phyloP scores from a whole-genome alignment of 2,113 vertebrate species.

The Tricholaema leucomelas region DNA sequence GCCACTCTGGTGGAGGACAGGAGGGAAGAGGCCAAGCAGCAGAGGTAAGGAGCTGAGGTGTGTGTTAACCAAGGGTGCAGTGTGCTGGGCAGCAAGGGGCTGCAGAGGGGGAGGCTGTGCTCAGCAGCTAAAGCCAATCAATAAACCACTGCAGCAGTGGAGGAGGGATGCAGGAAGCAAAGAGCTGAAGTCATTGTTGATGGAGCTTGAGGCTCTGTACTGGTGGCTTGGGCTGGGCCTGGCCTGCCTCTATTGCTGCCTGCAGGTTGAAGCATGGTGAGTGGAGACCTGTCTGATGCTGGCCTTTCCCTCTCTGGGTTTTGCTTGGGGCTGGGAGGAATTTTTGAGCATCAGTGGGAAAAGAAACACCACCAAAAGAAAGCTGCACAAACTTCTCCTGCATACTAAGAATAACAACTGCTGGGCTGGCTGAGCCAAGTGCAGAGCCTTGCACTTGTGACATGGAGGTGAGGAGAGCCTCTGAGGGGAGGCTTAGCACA shows the following conservation, averaged over 20 bases:
- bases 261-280: rapidly evolving
- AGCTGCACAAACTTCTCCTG: neutral
- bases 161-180: neutral
- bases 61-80: too few species aligned
- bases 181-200: rapidly evolving
- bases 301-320: rapidly evolving
- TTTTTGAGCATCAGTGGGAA: neutral
- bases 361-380: neutral
- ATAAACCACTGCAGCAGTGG: rapidly evolving
- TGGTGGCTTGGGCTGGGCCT: neutral
- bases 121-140: neutral
- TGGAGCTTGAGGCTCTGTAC: neutral
- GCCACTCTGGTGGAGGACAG: neutral
- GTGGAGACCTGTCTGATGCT: rapidly evolving
- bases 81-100: neutral
- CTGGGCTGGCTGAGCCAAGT: neutral
- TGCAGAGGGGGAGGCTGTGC: neutral
- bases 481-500: neutral
- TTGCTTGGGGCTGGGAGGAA: neutral
- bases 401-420: neutral
- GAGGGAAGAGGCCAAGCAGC: neutral
- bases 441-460: neutral
- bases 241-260: rapidly evolving
- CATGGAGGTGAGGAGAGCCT: neutral
- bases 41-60: too few species aligned